Evolutionary conservation across 2,113 vertebrate genomes (phyloP), one percentile per base, ranked within the genome.

Genomic region (Psilopogon haemacephalus): DNA sequence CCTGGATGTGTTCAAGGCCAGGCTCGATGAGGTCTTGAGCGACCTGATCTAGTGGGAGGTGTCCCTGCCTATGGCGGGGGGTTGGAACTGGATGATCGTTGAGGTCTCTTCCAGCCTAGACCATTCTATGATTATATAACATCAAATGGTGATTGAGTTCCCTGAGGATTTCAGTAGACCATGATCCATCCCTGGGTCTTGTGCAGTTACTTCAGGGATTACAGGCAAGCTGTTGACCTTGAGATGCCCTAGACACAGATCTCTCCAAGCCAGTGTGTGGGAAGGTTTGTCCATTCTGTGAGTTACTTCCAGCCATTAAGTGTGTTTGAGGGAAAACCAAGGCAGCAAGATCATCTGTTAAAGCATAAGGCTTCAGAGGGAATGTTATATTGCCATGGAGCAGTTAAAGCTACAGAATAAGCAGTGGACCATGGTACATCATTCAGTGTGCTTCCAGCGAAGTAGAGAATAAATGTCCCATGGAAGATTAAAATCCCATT

Each of bases 401-500:
- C 5, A 82, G 86, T 91, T 89, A 70, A 92, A 91, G 54, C 83
- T 73, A 54, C 56, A 72, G 69, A 84, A 58, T 65, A 95, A 86
- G 83, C 90, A 88, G 86, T 40, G 42, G 92, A 93, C 76, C 96
- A 44, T 88, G 90, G 80, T 87, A 94, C 74, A 91, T 96, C 72
- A 83, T 70, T 94, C 93, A 92, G 68, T 1, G 2, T 77, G 71
- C 64, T 72, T 92, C 62, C 48, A 93, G 84, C 26, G 89, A 71
- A 82, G 33, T 9, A 67, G 52, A 64, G 78, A 92, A 52, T 87
- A 95, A 94, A 95, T 88, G 84, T 92, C 89, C 75, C 82, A 72
- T 86, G 78, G 64, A 96, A 95, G 87, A 96, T 95, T 94, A 95
- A 94, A 92, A 87, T 89, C 84, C 59, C 91, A 91, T 94, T 89